Evolutionary conservation across 1,140 invertebrate species (phyloP).

Genomic region (Pinna nobilis): DNA sequence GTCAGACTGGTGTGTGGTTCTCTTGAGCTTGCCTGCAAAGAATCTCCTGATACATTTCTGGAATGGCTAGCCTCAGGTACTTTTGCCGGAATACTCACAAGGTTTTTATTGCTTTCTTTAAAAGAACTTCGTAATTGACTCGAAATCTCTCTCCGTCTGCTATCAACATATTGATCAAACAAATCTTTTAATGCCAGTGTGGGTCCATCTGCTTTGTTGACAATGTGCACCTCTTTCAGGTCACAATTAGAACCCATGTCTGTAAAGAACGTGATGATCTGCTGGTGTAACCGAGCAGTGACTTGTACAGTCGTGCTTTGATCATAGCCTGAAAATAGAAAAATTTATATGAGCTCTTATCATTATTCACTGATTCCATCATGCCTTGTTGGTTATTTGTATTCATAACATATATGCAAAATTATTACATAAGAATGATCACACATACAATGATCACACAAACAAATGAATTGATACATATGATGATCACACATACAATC

Average conservation of each 20-base stretch:
- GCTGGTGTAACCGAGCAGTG: not conserved
- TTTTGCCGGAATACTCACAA: not conserved
- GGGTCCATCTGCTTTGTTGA: not conserved
- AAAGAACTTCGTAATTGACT: not conserved
- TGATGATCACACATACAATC: too few relatives aligned
- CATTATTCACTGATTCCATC: too few relatives aligned
- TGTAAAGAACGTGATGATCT: not conserved
- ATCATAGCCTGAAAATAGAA: not conserved
- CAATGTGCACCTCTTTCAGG: conserved; percentile 15
- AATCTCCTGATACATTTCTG: not conserved
- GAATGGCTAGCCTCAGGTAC: not conserved
- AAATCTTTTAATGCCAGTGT: conserved; percentile 1
- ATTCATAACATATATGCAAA: too few relatives aligned
- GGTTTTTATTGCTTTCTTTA: not conserved
- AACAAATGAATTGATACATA: too few relatives aligned
- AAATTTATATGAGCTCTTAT: too few relatives aligned
- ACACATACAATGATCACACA: too few relatives aligned
- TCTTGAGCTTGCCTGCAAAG: not conserved
- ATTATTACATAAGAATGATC: too few relatives aligned
- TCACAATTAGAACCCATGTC: not conserved
- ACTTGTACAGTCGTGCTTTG: not conserved
- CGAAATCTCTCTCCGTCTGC: not conserved
- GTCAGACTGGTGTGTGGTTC: not conserved
- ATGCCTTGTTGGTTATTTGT: too few relatives aligned
- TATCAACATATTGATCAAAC: not conserved